phyloP scores from a whole-genome alignment of 2,113 vertebrate species.

The Pithys albifrons region DNA sequence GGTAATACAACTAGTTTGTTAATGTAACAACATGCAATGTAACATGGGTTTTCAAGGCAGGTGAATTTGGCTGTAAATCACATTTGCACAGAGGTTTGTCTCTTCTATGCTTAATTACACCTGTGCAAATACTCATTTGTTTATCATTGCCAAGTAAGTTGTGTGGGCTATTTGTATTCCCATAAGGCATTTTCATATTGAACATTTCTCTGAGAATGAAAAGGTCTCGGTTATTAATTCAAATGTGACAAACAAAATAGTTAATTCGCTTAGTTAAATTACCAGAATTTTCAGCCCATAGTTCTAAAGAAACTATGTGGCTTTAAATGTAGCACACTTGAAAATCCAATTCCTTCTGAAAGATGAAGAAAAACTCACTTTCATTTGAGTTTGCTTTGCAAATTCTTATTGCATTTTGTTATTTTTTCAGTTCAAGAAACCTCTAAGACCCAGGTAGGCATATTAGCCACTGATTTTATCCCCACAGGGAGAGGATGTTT shows the following conservation, averaged over 20 bases:
- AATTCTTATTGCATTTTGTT: not conserved
- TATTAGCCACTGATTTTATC: not conserved
- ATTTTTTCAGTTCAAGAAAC: not conserved
- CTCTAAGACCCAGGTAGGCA: not conserved
- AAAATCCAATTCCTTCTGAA: not conserved
- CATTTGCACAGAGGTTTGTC: conserved; percentile 65
- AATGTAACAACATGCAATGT: conserved; percentile 51
- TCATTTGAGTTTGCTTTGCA: not conserved
- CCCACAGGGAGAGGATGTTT: not conserved
- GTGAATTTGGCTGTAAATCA: conserved; percentile 73
- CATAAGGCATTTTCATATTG: conserved; percentile 65
- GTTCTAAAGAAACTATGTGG: not conserved
- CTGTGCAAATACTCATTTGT: conserved; percentile 76
- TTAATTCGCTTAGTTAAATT: not conserved
- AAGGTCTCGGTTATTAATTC: conserved; percentile 22
- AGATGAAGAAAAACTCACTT: not conserved
- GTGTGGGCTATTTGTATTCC: conserved; percentile 68
- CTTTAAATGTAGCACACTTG: not conserved
- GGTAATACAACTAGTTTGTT: conserved; percentile 19
- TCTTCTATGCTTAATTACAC: conserved; percentile 77
- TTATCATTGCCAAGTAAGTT: conserved; percentile 63
- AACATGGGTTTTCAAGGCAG: conserved; percentile 57
- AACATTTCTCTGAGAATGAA: conserved; percentile 21
- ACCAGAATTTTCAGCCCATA: not conserved
- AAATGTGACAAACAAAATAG: conserved; percentile 25